Evolutionary conservation across 2,113 vertebrate species (phyloP).

Genomic region (Hystrix cristata): DNA sequence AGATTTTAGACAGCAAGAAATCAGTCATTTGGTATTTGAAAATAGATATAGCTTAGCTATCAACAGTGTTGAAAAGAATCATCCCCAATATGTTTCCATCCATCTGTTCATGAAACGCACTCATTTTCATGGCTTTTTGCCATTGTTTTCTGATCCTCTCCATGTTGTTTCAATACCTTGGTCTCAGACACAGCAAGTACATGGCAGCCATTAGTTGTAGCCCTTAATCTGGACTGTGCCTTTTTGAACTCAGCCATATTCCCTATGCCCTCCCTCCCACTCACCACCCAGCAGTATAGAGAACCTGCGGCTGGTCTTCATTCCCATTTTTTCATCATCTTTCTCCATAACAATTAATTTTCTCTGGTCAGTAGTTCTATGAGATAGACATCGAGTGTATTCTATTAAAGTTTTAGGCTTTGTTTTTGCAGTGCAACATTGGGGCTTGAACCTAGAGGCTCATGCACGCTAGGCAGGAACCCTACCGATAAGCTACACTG

Average conservation of each 20-base stretch:
- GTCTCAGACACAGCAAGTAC: neutral
- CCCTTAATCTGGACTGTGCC: neutral
- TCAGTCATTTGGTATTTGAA: slow-evolving; percentile 31
- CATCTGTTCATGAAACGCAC: neutral
- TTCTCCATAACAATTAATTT: neutral
- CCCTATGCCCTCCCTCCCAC: neutral
- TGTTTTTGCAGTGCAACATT: neutral
- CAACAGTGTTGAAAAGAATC: neutral
- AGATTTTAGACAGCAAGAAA: neutral
- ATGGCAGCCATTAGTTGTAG: rapidly evolving
- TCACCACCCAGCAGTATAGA: neutral
- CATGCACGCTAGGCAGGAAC: no score
- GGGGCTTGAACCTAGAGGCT: neutral
- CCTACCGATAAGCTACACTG: neutral
- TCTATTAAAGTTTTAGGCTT: neutral
- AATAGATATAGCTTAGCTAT: neutral
- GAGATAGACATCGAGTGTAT: neutral
- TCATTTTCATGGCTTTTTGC: neutral
- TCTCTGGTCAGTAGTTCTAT: neutral
- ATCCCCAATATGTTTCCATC: neutral
- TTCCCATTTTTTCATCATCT: neutral
- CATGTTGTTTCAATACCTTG: no score
- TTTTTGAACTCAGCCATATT: neutral
- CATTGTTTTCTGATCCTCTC: neutral
- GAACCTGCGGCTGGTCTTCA: neutral